These are phyloP conservation scores for Apodemia duryi DNA, from an alignment of 2,888 invertebrate species.

Conservation along the genomic window DNA sequence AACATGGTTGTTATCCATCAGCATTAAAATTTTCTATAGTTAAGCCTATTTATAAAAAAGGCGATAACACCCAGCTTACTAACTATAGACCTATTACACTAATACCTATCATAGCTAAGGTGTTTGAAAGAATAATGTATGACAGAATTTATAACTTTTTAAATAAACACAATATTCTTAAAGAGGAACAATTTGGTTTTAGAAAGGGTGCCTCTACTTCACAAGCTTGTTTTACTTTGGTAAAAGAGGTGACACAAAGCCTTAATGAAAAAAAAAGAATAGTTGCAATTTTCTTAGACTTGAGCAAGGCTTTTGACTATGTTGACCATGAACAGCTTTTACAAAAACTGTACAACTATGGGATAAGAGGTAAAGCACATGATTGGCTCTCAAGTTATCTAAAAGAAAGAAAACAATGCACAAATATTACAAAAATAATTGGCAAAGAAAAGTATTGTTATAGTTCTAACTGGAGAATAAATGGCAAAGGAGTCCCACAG, in stretches of 20 bases:
- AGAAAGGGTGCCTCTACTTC: background rate
- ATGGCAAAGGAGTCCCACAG: too few relatives aligned
- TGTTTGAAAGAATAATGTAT: slow-evolving; percentile 16
- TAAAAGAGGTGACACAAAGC: background rate
- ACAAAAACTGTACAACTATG: background rate
- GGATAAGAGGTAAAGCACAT: background rate
- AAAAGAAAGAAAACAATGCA: slow-evolving; percentile 1
- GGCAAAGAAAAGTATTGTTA: background rate
- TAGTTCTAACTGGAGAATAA: too few relatives aligned
- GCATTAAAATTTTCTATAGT: slow-evolving; percentile 10
- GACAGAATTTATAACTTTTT: slow-evolving; percentile 1
- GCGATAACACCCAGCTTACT: background rate
- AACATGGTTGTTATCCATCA: background rate
- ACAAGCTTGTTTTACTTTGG: background rate
- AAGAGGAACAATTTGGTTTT: slow-evolving; percentile 5
- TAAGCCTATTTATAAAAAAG: slow-evolving; percentile 14
- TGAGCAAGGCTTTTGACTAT: background rate
- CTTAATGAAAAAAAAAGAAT: background rate
- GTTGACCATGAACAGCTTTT: background rate
- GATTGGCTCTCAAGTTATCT: slow-evolving; percentile 8
- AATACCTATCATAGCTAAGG: slow-evolving; percentile 2
- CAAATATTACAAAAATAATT: background rate
- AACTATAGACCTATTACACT: slow-evolving; percentile 13
- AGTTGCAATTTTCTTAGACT: background rate
- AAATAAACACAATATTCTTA: background rate